Conservation (phyloP, 2,113 vertebrate species). For the Istiophorus platypterus region DNA sequence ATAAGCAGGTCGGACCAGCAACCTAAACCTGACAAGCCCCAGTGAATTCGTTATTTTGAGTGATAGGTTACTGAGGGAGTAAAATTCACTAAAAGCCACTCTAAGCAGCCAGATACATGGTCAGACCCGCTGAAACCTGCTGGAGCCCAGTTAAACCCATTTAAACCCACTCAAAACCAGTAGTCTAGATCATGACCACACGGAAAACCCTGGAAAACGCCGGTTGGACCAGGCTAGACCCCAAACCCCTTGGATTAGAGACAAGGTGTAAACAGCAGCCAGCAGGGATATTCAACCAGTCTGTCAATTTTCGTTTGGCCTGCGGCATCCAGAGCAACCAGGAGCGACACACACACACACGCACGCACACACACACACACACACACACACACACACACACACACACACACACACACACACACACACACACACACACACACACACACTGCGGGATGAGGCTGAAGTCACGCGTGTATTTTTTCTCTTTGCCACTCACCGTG, state of each 20-base stretch:
- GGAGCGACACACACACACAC: constrained; percentile 9
- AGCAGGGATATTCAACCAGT: constrained; percentile 41
- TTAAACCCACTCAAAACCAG: constrained; percentile 1
- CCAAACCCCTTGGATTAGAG: background rate
- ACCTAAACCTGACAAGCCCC: background rate
- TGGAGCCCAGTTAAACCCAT: constrained; percentile 17
- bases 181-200: background rate
- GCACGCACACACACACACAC: constrained; percentile 34
- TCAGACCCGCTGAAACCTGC: background rate
- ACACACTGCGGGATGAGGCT: constrained; percentile 18
- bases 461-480: background rate
- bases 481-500: constrained; percentile 56
- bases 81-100: background rate
- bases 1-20: background rate
- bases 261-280: background rate
- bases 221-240: background rate
- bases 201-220: background rate
- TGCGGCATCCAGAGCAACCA: constrained; percentile 35
- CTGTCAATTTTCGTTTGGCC: constrained; percentile 33
- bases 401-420: background rate
- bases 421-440: constrained; percentile 10
- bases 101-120: background rate
- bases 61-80: background rate
- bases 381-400: constrained; percentile 33
- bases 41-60: background rate